Conservation (phyloP, 2,113 vertebrate species). For the Varanus salvator region DNA sequence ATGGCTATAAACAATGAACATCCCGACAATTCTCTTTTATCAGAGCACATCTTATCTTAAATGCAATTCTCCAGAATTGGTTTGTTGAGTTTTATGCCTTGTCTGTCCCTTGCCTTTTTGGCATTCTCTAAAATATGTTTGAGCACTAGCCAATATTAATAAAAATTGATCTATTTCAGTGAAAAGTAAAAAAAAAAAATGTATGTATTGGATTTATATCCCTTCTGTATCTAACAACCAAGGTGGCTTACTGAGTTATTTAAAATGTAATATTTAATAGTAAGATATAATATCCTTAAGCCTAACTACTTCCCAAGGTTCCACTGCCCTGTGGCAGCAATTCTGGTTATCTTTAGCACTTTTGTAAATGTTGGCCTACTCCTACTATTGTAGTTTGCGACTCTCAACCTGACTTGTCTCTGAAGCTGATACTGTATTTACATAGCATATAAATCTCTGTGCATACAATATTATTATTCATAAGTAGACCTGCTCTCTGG, state of each 20-base stretch:
- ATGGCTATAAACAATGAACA: no score
- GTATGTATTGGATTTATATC: not conserved
- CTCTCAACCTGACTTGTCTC: constrained; percentile 41
- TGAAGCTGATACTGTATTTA: constrained; percentile 42
- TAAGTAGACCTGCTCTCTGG: constrained; percentile 48
- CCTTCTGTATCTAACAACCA: not conserved
- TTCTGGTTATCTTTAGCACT: not conserved
- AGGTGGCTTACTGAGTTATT: not conserved
- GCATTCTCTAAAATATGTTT: constrained; percentile 39
- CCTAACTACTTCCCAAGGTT: not conserved
- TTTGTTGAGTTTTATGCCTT: constrained; percentile 41
- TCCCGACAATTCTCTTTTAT: not conserved
- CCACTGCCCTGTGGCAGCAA: not conserved
- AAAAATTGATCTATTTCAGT: constrained; percentile 36
- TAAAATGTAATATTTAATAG: not conserved
- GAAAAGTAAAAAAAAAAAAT: not conserved
- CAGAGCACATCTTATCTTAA: constrained; percentile 17
- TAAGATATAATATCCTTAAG: not conserved
- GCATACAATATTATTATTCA: constrained; percentile 39
- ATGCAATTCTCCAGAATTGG: not conserved
- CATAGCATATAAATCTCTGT: constrained; percentile 41
- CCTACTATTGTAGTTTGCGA: not conserved
- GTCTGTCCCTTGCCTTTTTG: constrained; percentile 37
- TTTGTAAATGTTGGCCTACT: not conserved
- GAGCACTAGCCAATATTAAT: not conserved